Evolutionary conservation across 2,113 vertebrate species (phyloP), one percentile per base, ranked within the genome.

Genomic region (Ascaphus truei): DNA sequence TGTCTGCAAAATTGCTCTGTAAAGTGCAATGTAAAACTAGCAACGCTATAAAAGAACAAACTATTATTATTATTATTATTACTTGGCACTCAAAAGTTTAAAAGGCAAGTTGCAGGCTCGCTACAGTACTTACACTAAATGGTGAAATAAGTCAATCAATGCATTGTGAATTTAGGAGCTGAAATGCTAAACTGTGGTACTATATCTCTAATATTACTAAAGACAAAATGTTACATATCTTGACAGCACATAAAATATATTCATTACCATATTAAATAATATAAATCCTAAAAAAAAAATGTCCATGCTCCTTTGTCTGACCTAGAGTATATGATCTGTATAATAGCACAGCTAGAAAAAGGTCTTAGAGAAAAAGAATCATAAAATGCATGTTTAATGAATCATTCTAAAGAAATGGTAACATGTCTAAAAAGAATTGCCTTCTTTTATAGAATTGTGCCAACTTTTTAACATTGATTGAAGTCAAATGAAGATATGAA

Each of bases 181-280:
- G 33, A 71, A 71, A 71, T 45, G 67, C 57, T 71, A 71, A 71
- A 71, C 67, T 61, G 31, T 16, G 27, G 67, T 57, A 39, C 56
- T 71, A 71, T 71, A 71, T 71, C 55, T 69, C 67, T 52, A 52
- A 60, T 71, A 71, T 52, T 52, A 47, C 56, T 26, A 71, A 61
- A 71, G 56, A 61, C 45, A 61, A 71, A 69, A 71, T 58, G 52
- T 61, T 71, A 61, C 34, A 61, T 52, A 52, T 61, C 67, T 71
- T 71, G 67, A 71, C 67, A 71, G 67, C 45, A 33, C 67, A 61
- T 71, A 71, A 71, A 71, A 71, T 71, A 71, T 71, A 61, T 71
- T 71, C 67, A 71, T 71, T 39, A 20, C 56, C 26, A 41, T 71
- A 59, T 61, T 71, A 61, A 71, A 60, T 61, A 52, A 45, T 52